These are phyloP conservation scores for Beroe forskalii DNA, from an alignment of 37 sponge, comb jelly and placozoan genomes.

Conservation along the genomic window DNA sequence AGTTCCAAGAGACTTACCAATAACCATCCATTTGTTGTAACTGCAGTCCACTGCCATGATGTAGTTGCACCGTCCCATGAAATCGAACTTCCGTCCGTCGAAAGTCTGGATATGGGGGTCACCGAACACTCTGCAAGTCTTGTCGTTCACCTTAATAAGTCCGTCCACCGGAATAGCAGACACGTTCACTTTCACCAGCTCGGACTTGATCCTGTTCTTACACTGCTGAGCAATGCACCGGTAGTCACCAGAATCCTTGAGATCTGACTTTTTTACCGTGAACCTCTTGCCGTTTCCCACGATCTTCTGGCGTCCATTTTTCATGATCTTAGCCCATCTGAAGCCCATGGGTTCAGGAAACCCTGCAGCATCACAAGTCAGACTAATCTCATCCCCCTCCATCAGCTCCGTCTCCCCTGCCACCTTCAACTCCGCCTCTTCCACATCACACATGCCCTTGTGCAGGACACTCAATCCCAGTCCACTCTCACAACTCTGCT, in stretches of 20 bases:
- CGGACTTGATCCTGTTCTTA: background rate
- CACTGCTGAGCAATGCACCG: background rate
- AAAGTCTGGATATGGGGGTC: conserved; percentile 2
- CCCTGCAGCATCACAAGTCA: background rate
- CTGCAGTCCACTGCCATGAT: background rate
- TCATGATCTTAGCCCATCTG: background rate
- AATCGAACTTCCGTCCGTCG: background rate
- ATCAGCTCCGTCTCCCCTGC: background rate
- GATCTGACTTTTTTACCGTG: background rate
- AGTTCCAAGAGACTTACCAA: too few species aligned
- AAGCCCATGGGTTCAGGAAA: background rate
- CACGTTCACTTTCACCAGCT: background rate
- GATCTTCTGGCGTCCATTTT: background rate
- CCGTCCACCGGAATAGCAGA: background rate
- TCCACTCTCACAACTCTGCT: conserved; percentile 1
- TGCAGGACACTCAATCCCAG: background rate
- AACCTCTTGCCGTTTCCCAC: background rate
- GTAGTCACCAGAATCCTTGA: background rate
- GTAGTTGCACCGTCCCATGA: conserved; percentile 17
- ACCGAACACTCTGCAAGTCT: background rate
- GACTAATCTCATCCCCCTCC: background rate
- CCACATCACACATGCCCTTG: background rate
- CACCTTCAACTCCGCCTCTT: background rate
- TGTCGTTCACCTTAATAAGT: background rate
- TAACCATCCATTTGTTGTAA: background rate